These are phyloP conservation scores for Nomada hirtipes DNA, from an alignment of 2,888 invertebrate genomes.

Conservation along the genomic window DNA sequence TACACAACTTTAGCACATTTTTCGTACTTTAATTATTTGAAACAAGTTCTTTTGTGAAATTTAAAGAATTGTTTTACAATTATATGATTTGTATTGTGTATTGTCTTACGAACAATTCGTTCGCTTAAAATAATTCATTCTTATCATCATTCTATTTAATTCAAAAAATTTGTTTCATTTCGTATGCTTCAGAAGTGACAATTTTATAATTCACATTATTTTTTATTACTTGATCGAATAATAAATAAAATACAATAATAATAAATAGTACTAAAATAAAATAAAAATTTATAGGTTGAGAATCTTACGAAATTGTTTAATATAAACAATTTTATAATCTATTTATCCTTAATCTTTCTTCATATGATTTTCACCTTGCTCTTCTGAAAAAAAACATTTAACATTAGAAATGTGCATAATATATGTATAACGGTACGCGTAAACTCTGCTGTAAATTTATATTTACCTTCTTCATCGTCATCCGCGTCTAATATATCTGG, in stretches of 20 bases:
- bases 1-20: slow-evolving; percentile 44
- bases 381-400: slow-evolving; percentile 70
- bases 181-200: slow-evolving; percentile 22
- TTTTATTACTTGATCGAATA: slow-evolving; percentile 16
- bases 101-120: slow-evolving; percentile 70
- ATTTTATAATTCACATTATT: slow-evolving; percentile 25
- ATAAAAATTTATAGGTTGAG: slow-evolving; percentile 27
- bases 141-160: slow-evolving; percentile 41
- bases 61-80: slow-evolving; percentile 42
- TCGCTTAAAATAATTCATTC: slow-evolving; percentile 50
- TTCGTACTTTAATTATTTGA: slow-evolving; percentile 47
- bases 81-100: slow-evolving; percentile 73
- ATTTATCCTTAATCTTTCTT: slow-evolving; percentile 79
- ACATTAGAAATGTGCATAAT: slow-evolving; percentile 11
- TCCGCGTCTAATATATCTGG: slow-evolving; percentile 97
- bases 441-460: neutral
- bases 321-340: slow-evolving; percentile 22
- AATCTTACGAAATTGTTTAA: slow-evolving; percentile 41
- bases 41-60: slow-evolving; percentile 55
- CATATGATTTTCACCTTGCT: slow-evolving; percentile 76
- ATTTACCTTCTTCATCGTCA: slow-evolving; percentile 89
- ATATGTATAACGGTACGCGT: neutral
- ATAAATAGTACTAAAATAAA: slow-evolving; percentile 42
- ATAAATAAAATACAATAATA: slow-evolving; percentile 33
- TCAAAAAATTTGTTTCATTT: slow-evolving; percentile 28